Evolutionary conservation across 2,888 invertebrate species (phyloP).

Genomic region (Drosophila affinis): DNA sequence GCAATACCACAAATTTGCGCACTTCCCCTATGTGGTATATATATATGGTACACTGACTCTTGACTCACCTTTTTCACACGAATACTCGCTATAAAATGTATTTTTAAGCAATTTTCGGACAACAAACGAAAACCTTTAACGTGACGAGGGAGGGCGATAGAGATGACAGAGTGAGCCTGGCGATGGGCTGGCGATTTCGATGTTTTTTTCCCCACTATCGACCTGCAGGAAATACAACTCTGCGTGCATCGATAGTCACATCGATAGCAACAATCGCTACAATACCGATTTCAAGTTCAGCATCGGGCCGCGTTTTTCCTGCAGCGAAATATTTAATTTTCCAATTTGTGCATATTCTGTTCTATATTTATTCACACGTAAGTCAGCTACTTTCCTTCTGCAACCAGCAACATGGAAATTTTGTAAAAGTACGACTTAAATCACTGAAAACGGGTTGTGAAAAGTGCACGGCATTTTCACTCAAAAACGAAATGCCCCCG

Average conservation of each 20-base stretch:
- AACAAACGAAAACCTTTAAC: constrained; percentile 4
- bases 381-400: constrained; percentile 1
- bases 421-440: neutral
- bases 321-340: constrained; percentile 36
- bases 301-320: constrained; percentile 53
- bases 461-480: constrained; percentile 21
- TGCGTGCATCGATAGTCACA: too few species aligned
- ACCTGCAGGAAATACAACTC: too few species aligned
- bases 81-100: constrained; percentile 10
- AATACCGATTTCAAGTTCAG: constrained; percentile 27
- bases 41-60: too few species aligned
- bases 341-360: constrained; percentile 41
- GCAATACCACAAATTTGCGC: constrained; percentile 10
- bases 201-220: too few species aligned
- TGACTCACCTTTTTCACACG: constrained; percentile 40
- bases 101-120: neutral
- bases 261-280: too few species aligned
- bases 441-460: neutral
- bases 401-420: neutral
- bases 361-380: constrained; percentile 26
- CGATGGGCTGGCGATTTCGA: too few species aligned
- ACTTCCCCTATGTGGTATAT: neutral
- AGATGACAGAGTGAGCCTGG: too few species aligned
- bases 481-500: constrained; percentile 42
- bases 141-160: constrained; percentile 1